Conservation (phyloP, 2,888 invertebrate species). For the Lithophane ornitopus region DNA sequence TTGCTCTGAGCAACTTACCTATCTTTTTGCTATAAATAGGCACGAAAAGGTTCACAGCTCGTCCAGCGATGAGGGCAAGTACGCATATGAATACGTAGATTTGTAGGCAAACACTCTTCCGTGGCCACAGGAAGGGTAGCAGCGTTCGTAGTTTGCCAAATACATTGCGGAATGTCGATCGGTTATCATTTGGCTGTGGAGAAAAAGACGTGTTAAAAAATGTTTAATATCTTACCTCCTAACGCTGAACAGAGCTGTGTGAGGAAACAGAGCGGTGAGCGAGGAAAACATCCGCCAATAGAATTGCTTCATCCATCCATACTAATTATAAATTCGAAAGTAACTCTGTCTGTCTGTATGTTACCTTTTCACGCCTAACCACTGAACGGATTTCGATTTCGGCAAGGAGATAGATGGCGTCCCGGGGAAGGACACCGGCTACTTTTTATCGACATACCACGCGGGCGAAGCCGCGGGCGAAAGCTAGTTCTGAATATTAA, state of each 20-base stretch:
- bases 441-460: too few relatives aligned
- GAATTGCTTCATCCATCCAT: background rate
- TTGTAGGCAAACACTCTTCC: conserved; percentile 94
- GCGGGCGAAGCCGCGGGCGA: too few relatives aligned
- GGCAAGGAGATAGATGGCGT: too few relatives aligned
- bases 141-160: conserved; percentile 95
- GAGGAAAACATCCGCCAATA: background rate
- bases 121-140: conserved; percentile 98
- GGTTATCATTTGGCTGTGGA: conserved; percentile 87
- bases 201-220: conserved; percentile 8
- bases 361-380: too few relatives aligned
- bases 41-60: conserved; percentile 97
- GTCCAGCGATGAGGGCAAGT: conserved; percentile 93
- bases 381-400: too few relatives aligned
- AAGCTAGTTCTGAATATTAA: background rate
- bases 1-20: conserved; percentile 83
- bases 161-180: conserved; percentile 95
- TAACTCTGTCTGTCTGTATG: too few relatives aligned
- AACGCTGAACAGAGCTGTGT: background rate
- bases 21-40: conserved; percentile 98
- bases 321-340: too few relatives aligned
- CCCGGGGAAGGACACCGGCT: too few relatives aligned
- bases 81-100: conserved; percentile 96
- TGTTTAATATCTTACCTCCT: background rate
- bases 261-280: conserved; percentile 2